Conservation (phyloP, 2,888 invertebrate genomes). For the Sepiola atlantica region DNA sequence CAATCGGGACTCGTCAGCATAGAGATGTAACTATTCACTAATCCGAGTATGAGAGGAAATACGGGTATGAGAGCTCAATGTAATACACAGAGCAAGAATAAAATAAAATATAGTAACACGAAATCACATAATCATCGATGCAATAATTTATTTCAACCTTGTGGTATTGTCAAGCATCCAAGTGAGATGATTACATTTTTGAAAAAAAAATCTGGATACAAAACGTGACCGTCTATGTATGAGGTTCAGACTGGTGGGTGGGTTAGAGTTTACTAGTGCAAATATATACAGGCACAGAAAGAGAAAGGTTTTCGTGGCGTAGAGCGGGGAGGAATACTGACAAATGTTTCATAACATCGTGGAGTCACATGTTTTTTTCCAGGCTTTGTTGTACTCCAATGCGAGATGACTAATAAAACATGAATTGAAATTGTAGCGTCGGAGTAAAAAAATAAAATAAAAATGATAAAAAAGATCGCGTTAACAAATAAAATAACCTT, state of each 20-base stretch:
- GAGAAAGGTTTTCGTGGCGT: neutral
- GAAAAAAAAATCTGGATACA: neutral
- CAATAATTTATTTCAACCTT: too few species aligned
- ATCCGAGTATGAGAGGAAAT: too few species aligned
- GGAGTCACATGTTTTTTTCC: slow-evolving; percentile 22
- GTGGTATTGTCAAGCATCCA: too few species aligned
- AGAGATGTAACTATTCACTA: too few species aligned
- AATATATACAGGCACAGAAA: neutral
- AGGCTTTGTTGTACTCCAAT: neutral
- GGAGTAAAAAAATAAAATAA: neutral
- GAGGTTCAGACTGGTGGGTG: neutral
- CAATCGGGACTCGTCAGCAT: too few species aligned
- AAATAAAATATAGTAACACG: too few species aligned
- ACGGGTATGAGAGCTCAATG: too few species aligned
- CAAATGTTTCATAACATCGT: neutral
- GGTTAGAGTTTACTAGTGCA: too few species aligned
- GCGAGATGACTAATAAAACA: neutral
- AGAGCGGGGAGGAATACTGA: neutral
- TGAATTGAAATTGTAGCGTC: neutral
- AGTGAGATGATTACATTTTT: too few species aligned
- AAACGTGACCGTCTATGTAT: neutral
- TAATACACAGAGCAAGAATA: too few species aligned
- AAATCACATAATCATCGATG: too few species aligned
- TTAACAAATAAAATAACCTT: neutral
- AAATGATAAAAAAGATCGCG: neutral